phyloP scores from a whole-genome alignment of 2,113 vertebrate genomes.

The Colossoma macropomum region DNA sequence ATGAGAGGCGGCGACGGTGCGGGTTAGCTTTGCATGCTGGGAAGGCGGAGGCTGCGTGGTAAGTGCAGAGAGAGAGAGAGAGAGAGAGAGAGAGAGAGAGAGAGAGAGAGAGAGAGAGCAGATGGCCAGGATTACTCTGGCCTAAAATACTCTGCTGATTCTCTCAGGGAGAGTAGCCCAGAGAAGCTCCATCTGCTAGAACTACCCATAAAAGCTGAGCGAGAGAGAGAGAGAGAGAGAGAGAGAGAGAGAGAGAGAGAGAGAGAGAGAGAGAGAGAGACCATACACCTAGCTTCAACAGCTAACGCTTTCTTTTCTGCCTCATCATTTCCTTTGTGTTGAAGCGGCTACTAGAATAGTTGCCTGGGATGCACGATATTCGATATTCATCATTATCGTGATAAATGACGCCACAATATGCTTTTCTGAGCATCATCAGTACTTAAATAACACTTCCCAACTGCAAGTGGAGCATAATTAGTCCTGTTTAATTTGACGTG shows the following conservation, averaged over 20 bases:
- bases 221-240: slow-evolving; percentile 18
- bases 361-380: too few relatives aligned
- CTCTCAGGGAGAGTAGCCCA: slow-evolving; percentile 70
- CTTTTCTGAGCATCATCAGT: too few relatives aligned
- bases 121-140: slow-evolving; percentile 81
- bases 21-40: slow-evolving; percentile 46
- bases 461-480: too few relatives aligned
- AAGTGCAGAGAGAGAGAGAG: slow-evolving; percentile 6
- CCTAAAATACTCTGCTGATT: slow-evolving; percentile 79
- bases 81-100: not conserved
- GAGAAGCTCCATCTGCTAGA: slow-evolving; percentile 75
- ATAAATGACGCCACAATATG: too few relatives aligned
- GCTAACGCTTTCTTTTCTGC: not conserved
- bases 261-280: not conserved
- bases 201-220: slow-evolving; percentile 63
- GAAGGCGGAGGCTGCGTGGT: slow-evolving; percentile 38
- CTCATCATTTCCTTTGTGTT: not conserved
- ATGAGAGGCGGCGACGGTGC: not conserved
- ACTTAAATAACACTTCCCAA: too few relatives aligned
- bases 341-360: too few relatives aligned
- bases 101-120: slow-evolving; percentile 58
- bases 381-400: too few relatives aligned
- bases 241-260: not conserved
- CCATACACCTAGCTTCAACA: not conserved
- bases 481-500: too few relatives aligned